Evolutionary conservation across 2,888 invertebrate species (phyloP).

Genomic region (Platycheirus albimanus): DNA sequence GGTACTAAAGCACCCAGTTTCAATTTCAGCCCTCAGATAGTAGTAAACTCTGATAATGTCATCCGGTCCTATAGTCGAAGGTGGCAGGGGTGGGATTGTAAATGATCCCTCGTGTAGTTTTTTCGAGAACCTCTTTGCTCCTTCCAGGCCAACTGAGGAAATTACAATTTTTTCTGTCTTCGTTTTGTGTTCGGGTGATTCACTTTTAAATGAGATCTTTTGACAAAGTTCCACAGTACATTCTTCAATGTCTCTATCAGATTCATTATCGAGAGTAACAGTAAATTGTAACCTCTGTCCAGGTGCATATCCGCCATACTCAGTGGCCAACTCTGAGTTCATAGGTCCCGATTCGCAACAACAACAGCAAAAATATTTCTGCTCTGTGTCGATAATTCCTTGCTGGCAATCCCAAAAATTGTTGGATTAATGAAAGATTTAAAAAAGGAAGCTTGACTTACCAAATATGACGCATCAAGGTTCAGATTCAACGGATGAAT

Average conservation of each 20-base stretch:
- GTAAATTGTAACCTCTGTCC: slow-evolving; percentile 75
- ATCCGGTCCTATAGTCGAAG: slow-evolving; percentile 19
- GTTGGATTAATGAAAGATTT: too few relatives aligned
- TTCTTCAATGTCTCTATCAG: slow-evolving; percentile 71
- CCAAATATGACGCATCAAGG: slow-evolving; percentile 46
- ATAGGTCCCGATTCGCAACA: slow-evolving; percentile 75
- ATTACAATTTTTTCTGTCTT: slow-evolving; percentile 28
- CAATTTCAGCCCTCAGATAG: slow-evolving; percentile 49
- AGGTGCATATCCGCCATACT: slow-evolving; percentile 76
- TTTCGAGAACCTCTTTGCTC: slow-evolving; percentile 43
- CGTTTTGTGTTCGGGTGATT: slow-evolving; percentile 70
- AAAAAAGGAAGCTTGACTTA: slow-evolving; percentile 13
- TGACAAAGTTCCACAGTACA: slow-evolving; percentile 69
- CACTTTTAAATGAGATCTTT: slow-evolving; percentile 73
- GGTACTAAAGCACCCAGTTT: slow-evolving; percentile 47
- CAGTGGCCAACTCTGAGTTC: slow-evolving; percentile 72
- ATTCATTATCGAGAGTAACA: slow-evolving; percentile 75
- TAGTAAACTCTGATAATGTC: slow-evolving; percentile 56
- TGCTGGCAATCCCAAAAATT: too few relatives aligned
- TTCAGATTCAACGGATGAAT: slow-evolving; percentile 57
- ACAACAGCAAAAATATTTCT: slow-evolving; percentile 74
- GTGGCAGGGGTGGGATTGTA: slow-evolving; percentile 50
- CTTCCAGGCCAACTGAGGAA: background rate
- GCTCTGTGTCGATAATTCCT: too few relatives aligned
- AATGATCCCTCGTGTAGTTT: slow-evolving; percentile 55